phyloP scores from a whole-genome alignment of 2,797 vertebrate genomes.

The Alexandromys oeconomus region DNA sequence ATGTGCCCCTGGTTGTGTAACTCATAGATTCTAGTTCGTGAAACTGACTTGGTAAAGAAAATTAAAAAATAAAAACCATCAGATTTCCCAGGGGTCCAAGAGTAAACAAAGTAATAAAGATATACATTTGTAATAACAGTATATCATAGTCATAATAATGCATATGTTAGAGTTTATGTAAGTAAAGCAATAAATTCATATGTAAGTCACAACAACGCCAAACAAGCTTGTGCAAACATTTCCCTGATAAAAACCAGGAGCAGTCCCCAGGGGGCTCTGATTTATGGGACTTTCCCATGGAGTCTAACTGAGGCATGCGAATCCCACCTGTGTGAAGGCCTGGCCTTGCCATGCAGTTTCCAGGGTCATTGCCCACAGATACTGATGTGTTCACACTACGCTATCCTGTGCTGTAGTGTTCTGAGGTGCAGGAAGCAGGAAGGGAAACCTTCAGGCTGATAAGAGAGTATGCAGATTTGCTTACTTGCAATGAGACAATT shows the following conservation, averaged over 20 bases:
- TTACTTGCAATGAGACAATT: background rate
- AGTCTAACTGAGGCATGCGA: background rate
- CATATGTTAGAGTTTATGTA: background rate
- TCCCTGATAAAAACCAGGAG: conserved; percentile 1
- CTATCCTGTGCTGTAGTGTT: background rate
- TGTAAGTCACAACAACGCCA: background rate
- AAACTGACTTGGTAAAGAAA: conserved; percentile 27
- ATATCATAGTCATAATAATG: background rate
- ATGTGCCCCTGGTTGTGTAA: background rate
- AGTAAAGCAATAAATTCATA: background rate
- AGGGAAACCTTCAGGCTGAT: background rate
- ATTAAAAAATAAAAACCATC: background rate
- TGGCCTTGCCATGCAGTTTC: background rate
- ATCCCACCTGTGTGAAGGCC: background rate
- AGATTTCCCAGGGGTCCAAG: conserved; percentile 1
- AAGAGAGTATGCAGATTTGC: background rate
- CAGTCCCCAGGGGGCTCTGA: background rate
- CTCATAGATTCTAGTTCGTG: conserved; percentile 12
- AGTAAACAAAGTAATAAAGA: conserved; percentile 14
- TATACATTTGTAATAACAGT: background rate
- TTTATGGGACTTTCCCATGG: background rate
- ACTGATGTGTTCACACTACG: background rate
- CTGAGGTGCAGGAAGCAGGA: background rate
- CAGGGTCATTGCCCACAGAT: background rate
- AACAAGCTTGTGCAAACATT: background rate